phyloP scores from a whole-genome alignment of 2,113 vertebrate genomes.

The Naja naja region DNA sequence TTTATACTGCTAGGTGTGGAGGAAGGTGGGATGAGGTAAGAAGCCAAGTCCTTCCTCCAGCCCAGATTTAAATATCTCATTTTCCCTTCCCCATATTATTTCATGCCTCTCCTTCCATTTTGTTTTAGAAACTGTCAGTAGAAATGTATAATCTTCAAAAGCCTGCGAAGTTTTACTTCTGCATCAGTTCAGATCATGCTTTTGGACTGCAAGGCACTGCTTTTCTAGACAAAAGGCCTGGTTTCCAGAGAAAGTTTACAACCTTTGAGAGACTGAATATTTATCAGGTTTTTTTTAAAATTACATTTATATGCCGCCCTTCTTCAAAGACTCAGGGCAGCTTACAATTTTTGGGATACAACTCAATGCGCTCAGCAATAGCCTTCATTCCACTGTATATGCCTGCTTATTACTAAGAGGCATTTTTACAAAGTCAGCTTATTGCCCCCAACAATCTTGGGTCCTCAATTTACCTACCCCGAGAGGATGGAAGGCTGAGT shows the following conservation, averaged over 20 bases:
- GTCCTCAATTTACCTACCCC: too few relatives aligned
- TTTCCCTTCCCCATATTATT: neutral
- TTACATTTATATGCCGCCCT: too few relatives aligned
- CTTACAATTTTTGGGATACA: too few relatives aligned
- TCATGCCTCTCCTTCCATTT: neutral
- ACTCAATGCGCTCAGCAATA: too few relatives aligned
- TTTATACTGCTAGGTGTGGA: neutral
- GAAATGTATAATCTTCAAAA: neutral
- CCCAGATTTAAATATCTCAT: neutral
- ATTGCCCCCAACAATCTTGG: too few relatives aligned
- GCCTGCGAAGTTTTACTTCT: neutral
- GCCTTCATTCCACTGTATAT: too few relatives aligned
- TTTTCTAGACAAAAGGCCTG: neutral
- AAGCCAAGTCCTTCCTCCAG: neutral
- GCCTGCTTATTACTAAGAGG: too few relatives aligned
- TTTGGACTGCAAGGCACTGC: neutral
- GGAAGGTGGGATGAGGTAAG: neutral
- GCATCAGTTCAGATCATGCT: neutral
- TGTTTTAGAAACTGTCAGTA: neutral
- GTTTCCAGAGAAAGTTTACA: neutral
- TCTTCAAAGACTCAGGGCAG: too few relatives aligned
- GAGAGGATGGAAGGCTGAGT: too few relatives aligned
- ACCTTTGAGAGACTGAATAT: neutral
- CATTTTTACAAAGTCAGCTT: too few relatives aligned
- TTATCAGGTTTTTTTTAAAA: too few relatives aligned